Evolutionary conservation across 1,140 invertebrate species (phyloP).

Genomic region (Palaemon carinicauda): DNA sequence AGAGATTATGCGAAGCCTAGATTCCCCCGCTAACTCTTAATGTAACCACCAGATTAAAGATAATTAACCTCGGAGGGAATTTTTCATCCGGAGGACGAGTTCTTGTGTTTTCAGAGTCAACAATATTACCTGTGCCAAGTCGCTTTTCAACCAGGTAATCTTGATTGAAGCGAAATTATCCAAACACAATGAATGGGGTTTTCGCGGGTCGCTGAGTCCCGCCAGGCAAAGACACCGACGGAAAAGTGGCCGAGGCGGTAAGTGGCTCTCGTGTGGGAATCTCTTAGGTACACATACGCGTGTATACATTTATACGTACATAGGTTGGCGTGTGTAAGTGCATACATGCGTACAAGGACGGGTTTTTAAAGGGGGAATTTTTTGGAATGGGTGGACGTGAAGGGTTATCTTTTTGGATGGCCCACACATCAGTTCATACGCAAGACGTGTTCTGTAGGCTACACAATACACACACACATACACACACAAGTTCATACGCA

Average conservation of each 20-base stretch:
- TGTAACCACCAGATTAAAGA: conserved; percentile 48
- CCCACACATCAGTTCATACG: too few relatives aligned
- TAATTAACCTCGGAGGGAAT: conserved; percentile 39
- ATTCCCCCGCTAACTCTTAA: neutral
- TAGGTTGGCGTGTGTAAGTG: too few relatives aligned
- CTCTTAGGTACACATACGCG: neutral
- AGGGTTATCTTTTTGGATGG: too few relatives aligned
- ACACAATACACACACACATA: too few relatives aligned
- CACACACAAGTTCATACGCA: too few relatives aligned
- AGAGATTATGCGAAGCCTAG: neutral
- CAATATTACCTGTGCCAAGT: conserved; percentile 38
- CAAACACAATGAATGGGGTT: conserved; percentile 38
- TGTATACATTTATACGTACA: too few relatives aligned
- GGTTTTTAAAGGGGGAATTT: too few relatives aligned
- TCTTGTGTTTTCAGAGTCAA: conserved; percentile 48
- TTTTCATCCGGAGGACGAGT: conserved; percentile 19
- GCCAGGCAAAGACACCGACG: neutral
- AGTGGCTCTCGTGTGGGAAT: neutral
- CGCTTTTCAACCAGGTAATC: conserved; percentile 20
- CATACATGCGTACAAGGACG: too few relatives aligned
- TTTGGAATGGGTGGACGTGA: too few relatives aligned
- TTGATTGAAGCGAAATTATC: conserved; percentile 50
- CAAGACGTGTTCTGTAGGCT: too few relatives aligned
- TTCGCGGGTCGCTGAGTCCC: conserved; percentile 1
- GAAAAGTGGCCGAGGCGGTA: conserved; percentile 13